These are phyloP conservation scores for Sardinella longiceps DNA, from an alignment of 2,797 vertebrate genomes.

Conservation along the genomic window DNA sequence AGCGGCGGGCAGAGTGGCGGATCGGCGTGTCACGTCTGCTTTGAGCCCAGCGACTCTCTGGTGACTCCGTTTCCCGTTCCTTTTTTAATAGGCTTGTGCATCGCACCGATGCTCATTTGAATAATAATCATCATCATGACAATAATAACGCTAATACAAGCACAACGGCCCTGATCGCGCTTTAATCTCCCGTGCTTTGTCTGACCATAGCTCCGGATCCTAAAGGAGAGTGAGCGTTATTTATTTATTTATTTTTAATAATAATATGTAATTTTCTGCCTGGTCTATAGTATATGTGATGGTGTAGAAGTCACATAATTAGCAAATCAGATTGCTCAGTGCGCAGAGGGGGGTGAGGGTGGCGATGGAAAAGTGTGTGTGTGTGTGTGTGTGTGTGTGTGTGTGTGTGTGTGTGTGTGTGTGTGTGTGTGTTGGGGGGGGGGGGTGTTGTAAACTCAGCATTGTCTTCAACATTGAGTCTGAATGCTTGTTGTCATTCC, in stretches of 20 bases:
- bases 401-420: too few species aligned
- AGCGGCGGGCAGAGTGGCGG: constrained; percentile 43
- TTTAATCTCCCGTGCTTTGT: constrained; percentile 74
- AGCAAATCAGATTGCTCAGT: constrained; percentile 78
- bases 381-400: too few species aligned
- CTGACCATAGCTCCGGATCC: constrained; percentile 69
- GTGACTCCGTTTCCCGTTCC: constrained; percentile 53
- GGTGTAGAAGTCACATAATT: constrained; percentile 78
- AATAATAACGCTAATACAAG: constrained; percentile 56
- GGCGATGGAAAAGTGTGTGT: too few species aligned
- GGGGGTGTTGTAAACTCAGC: constrained; percentile 50
- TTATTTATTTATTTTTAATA: constrained; percentile 4
- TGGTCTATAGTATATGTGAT: constrained; percentile 58
- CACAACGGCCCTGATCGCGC: constrained; percentile 67
- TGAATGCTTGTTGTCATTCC: constrained; percentile 73
- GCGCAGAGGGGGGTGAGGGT: constrained; percentile 61
- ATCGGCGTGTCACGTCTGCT: neutral
- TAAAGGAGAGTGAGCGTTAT: constrained; percentile 79
- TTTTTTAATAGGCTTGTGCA: constrained; percentile 55
- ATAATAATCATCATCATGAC: constrained; percentile 61
- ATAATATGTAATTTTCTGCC: too few species aligned
- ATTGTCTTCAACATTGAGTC: constrained; percentile 61
- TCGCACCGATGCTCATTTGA: constrained; percentile 63
- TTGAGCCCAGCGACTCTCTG: constrained; percentile 53
- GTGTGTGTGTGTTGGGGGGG: too few species aligned